Conservation (phyloP, 2,113 vertebrate genomes). For the Parotia lawesii region DNA sequence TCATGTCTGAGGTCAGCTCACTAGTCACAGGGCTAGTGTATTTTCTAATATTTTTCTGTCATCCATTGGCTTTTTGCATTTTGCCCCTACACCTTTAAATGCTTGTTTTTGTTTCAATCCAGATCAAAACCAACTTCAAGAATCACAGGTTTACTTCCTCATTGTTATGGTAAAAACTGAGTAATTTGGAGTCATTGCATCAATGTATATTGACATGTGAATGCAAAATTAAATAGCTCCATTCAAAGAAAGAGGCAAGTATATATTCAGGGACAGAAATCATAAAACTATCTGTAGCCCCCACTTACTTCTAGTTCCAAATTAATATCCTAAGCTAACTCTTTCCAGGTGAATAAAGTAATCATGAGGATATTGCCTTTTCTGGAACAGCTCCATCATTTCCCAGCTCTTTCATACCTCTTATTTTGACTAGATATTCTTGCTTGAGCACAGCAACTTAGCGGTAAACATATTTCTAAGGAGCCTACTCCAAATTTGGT, state of each 20-base stretch:
- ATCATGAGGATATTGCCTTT: not conserved
- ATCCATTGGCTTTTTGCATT: not conserved
- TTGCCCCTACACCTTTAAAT: not conserved
- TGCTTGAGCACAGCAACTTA: not conserved
- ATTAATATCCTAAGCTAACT: not conserved
- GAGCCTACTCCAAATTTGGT: not conserved
- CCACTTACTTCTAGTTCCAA: not conserved
- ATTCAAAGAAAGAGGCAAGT: not conserved
- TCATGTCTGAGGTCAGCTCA: not conserved
- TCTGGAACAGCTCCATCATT: not conserved
- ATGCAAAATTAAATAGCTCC: not conserved
- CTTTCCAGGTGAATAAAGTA: not conserved
- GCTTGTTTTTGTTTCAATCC: not conserved
- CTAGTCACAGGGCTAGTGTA: not conserved
- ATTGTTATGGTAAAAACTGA: not conserved
- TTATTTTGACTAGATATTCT: not conserved
- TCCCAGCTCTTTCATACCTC: not conserved
- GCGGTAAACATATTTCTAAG: not conserved
- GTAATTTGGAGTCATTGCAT: not conserved
- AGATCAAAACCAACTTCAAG: not conserved
- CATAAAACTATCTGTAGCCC: not conserved
- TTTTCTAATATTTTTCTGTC: not conserved
- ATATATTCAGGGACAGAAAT: not conserved
- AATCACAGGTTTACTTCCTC: not conserved
- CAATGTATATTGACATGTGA: not conserved